Percentiles rank a stretch among this genome's conserved stretches.
These are phyloP conservation scores for Clavelina lepadiformis DNA, from an alignment of 23 tunicate species.

Conservation along the genomic window DNA sequence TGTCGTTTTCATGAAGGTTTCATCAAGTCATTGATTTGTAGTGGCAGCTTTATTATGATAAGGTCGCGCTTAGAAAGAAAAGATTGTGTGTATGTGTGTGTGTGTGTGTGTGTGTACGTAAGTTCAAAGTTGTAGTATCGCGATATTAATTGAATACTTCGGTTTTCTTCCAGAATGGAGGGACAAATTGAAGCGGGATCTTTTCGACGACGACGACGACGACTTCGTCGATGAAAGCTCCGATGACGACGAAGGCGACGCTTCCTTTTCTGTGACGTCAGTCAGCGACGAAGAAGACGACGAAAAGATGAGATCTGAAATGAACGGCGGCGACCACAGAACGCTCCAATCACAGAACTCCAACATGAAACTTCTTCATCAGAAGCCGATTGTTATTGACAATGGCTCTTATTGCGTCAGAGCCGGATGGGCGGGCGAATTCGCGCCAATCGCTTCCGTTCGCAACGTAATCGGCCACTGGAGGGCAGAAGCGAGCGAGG, in stretches of 20 bases:
- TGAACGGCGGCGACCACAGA: neutral
- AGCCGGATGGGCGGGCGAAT: constrained; percentile 73
- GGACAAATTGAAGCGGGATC: constrained; percentile 38
- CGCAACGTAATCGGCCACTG: constrained; percentile 62
- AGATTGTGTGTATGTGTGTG: too few species aligned
- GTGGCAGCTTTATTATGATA: too few species aligned
- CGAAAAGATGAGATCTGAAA: neutral
- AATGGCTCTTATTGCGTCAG: constrained; percentile 65
- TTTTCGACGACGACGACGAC: constrained; percentile 47
- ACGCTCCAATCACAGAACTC: constrained; percentile 4
- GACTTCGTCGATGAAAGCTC: constrained; percentile 35
- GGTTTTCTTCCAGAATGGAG: constrained; percentile 49
- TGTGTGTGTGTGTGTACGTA: too few species aligned
- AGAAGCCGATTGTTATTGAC: constrained; percentile 55
- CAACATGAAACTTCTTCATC: neutral
- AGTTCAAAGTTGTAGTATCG: too few species aligned
- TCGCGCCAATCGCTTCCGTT: constrained; percentile 21
- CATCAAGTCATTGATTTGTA: too few species aligned
- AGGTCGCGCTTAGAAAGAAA: too few species aligned
- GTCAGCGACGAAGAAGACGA: neutral
- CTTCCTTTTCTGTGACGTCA: neutral
- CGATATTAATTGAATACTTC: too few species aligned
- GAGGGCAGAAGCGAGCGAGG: constrained; percentile 81
- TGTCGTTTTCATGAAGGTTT: too few species aligned
- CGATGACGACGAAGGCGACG: constrained; percentile 16